Evolutionary conservation across 2,888 invertebrate genomes (phyloP), one percentile per base, ranked within the genome.

Genomic region (Oxystoma pomonae): DNA sequence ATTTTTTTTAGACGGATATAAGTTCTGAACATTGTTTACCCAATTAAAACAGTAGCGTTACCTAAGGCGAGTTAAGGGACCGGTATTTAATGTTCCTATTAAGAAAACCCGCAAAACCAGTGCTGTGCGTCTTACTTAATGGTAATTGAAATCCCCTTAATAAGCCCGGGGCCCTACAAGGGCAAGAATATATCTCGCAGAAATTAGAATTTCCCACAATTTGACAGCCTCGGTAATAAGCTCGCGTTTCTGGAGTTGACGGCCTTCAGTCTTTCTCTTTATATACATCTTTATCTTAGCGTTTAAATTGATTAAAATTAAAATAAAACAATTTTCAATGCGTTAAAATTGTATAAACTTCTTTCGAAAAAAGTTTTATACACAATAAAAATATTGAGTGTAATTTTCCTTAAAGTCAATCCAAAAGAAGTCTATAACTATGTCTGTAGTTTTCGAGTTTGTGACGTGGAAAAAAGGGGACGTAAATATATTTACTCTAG

Each of bases 181-280:
- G 53, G 53, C 53, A 53, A 53, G 53, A 53, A 53, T 53, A 53
- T 53, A 5, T 53, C 35, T 35, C 53, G 53, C 53, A 53, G 53
- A 53, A 53, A 53, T 53, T 53, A 53, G 53, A 53, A 53, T 53
- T 53, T 53, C 53, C 53, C 17, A 53, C 53, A 53, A 35, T 35
- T 35, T 35, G 35, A 35, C 35, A 35, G 35, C 35, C 35, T 35
- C 12, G 35, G 35, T 35, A 35, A 35, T 35, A 7, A 7, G 3
- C 35, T 35, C 35, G 35, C 12, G 35, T 35, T 35, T 35, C 35
- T 35, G 35, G 35, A 35, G 35, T 7, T 35, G 35, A 35, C 3
- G 35, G 35, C 12, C 35, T 35, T 35, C 35, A 35, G 5, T 35
- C 12, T 35, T 35, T 12, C n/a, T n/a, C n/a, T n/a, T n/a, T n/a